phyloP scores from a whole-genome alignment of 1,140 invertebrate genomes.

The Drosophila carrolli region DNA sequence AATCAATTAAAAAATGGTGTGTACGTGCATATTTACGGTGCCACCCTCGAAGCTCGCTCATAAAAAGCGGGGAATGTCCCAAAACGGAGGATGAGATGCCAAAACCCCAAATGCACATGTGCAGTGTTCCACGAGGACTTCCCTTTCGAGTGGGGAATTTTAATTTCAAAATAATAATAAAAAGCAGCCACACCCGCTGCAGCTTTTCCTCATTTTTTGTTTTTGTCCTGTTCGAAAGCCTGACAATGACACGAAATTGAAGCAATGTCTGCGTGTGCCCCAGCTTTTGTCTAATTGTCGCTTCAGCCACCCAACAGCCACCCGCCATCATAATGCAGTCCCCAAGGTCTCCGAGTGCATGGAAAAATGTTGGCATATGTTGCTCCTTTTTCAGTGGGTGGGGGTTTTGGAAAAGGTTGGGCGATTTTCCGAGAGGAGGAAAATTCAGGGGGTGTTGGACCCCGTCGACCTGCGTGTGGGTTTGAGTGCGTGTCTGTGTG shows the following conservation, averaged over 20 bases:
- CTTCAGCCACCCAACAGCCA: constrained; percentile 8
- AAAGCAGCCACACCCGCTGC: constrained; percentile 39
- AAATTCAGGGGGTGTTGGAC: constrained; percentile 12
- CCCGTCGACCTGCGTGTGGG: constrained; percentile 17
- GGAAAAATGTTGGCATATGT: constrained; percentile 76
- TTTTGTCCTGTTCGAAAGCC: constrained; percentile 20
- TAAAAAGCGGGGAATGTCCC: constrained; percentile 14
- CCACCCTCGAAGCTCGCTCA: background rate
- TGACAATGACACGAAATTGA: constrained; percentile 76
- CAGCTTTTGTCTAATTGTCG: constrained; percentile 79
- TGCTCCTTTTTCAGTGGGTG: constrained; percentile 47
- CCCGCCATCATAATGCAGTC: constrained; percentile 60
- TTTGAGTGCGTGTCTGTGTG: constrained; percentile 47
- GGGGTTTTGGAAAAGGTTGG: background rate
- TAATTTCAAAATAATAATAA: constrained; percentile 78
- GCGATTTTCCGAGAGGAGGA: background rate
- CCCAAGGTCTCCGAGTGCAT: constrained; percentile 53
- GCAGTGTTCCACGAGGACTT: constrained; percentile 35
- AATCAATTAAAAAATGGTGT: constrained; percentile 73
- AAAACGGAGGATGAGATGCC: constrained; percentile 8
- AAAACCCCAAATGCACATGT: constrained; percentile 49
- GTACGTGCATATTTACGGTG: constrained; percentile 55
- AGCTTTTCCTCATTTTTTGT: background rate
- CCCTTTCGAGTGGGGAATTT: constrained; percentile 43
- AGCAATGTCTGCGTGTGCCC: constrained; percentile 35